These are phyloP conservation scores for Centropristis striata DNA, from an alignment of 2,113 vertebrate species.

Conservation along the genomic window DNA sequence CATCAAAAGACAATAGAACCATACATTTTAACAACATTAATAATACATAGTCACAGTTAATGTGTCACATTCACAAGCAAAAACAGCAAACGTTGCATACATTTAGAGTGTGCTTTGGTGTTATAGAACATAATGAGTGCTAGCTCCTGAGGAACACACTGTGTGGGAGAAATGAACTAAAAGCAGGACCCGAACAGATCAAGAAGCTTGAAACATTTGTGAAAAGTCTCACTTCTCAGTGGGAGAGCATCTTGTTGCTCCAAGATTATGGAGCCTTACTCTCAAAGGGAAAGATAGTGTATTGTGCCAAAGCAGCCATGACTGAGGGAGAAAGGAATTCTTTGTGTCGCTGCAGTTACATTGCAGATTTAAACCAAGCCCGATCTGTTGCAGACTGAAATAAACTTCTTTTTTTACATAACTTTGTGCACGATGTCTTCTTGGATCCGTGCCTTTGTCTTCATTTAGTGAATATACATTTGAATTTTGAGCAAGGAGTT, in stretches of 20 bases:
- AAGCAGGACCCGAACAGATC: constrained; percentile 67
- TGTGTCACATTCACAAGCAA: background rate
- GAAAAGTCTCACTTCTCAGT: constrained; percentile 66
- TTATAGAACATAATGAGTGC: constrained; percentile 57
- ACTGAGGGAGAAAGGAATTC: constrained; percentile 7
- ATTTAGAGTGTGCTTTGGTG: constrained; percentile 38
- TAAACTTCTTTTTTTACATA: background rate
- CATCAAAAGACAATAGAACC: background rate
- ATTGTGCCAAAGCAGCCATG: constrained; percentile 25
- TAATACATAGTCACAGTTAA: background rate
- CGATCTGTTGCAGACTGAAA: constrained; percentile 1
- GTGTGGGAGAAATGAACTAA: constrained; percentile 50
- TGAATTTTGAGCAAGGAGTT: background rate
- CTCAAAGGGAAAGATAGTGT: constrained; percentile 24
- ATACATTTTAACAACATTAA: background rate
- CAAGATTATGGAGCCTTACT: constrained; percentile 59
- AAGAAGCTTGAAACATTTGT: constrained; percentile 55
- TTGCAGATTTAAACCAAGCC: background rate
- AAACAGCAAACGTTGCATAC: constrained; percentile 22
- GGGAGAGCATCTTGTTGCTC: constrained; percentile 60
- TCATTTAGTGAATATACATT: too few relatives aligned
- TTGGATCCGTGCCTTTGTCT: background rate
- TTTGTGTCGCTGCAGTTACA: background rate
- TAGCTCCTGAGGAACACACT: constrained; percentile 40
- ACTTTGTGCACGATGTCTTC: background rate